Percentiles rank a stretch among this genome's conserved stretches.
Evolutionary conservation across 1,140 invertebrate genomes (phyloP).

Genomic region (Ladona fulva): DNA sequence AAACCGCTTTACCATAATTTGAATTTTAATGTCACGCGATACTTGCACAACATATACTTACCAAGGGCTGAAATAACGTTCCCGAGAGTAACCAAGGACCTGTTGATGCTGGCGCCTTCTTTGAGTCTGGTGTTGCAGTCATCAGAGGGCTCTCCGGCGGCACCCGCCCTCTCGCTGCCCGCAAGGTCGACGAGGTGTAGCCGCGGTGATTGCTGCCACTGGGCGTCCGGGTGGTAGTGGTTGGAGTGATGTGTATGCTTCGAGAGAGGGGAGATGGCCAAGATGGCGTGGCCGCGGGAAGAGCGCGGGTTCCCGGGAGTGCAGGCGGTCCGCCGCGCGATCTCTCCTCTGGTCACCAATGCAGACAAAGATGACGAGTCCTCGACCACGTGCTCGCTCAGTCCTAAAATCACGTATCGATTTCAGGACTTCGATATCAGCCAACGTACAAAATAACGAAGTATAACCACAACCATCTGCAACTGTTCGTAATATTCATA

Average conservation of each 20-base stretch:
- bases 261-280: slow-evolving; percentile 38
- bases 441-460: too few relatives aligned
- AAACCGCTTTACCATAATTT: too few relatives aligned
- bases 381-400: slow-evolving; percentile 42
- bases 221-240: slow-evolving; percentile 23
- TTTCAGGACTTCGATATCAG: too few relatives aligned
- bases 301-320: slow-evolving; percentile 43
- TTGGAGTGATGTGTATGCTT: too few relatives aligned
- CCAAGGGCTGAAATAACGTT: slow-evolving; percentile 69
- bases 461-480: too few relatives aligned
- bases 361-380: slow-evolving; percentile 37
- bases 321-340: slow-evolving; percentile 39
- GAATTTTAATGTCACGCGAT: too few relatives aligned
- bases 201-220: slow-evolving; percentile 30
- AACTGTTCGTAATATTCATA: too few relatives aligned
- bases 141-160: slow-evolving; percentile 29
- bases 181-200: slow-evolving; percentile 59
- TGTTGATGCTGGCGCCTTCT: slow-evolving; percentile 75
- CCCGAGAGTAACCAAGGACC: slow-evolving; percentile 65
- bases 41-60: slow-evolving; percentile 35
- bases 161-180: slow-evolving; percentile 36
- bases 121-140: slow-evolving; percentile 44
- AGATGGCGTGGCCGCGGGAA: slow-evolving; percentile 55
- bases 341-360: slow-evolving; percentile 40
- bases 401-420: too few relatives aligned